Base-by-base conservation (phyloP, 2,888 invertebrate genomes). In the Macrosiphum euphorbiae region DNA sequence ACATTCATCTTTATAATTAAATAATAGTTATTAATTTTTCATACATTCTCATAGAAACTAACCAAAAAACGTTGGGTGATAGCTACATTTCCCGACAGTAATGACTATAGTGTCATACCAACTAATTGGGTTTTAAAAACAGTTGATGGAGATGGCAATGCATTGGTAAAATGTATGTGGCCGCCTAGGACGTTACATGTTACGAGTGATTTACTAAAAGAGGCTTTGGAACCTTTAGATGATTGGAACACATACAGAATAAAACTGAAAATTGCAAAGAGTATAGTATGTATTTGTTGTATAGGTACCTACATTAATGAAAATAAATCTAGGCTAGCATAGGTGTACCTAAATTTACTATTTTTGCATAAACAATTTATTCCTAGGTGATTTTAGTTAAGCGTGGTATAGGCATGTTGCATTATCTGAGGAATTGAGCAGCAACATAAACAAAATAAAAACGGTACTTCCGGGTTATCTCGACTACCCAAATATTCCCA, bases 251-350 rank as follows among this genome's bases (percentile, higher is more conserved):
- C 87, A 1, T 87, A 87, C 47, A 26, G n/a, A 13, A n/a, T 87
- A 87, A 87, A 87, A 50, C 16, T n/a, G 87, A 87, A 87, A 87
- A 87, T 87, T 50, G 87, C 16, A 87, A 87, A 87, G 87, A 87
- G 35, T 87, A 87, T 87, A 87, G 87, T 87, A 87, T 87, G 87
- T 87, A 87, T 50, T 13, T 47, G 47, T 41, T 24, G 2, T 26
- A 61, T 28, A 61, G 11, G 5, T 61, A 26, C 26, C 7, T 61
- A 58, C 20, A 61, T 61, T 61, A 61, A 61, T 52, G 52, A 52
- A 52, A 52, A 52, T 52, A 13, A 52, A 52, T 13, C 50, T 50
- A 50, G 52, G 13, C 52, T 52, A 50, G 52, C 52, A 13, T 13
- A 52, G 50, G 11, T 52, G 16, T 0, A 78, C 2, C 3, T 47